Evolutionary conservation across 2,888 invertebrate genomes (phyloP), one percentile per base, ranked within the genome.

Genomic region (Sinopyrophorus schimmeli): DNA sequence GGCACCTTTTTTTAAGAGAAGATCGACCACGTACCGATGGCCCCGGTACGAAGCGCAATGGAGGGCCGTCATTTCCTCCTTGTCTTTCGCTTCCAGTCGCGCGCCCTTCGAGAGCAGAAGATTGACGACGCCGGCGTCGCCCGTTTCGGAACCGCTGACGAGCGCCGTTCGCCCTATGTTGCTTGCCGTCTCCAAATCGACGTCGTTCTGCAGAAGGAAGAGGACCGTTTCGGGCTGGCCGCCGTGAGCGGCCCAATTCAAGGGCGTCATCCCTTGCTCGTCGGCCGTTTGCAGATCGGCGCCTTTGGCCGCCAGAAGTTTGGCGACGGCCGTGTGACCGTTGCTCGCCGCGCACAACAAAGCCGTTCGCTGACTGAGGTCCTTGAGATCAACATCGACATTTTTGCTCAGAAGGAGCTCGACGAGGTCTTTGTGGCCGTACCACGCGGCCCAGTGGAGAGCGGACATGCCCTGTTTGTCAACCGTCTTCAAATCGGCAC

Each of bases 361-460:
- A 15, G 37, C 6, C 5, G 37, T 37, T 37, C 24, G 23, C 5
- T 16, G 15, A 7, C 1, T n/a, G 4, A 9, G 11, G 11, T 23
- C 26, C 16, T 9, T 1, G 15, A 17, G 15, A 16, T 37, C 37
- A 6, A 37, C 1, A n/a, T 37, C 31, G 12, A 16, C 30, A 3
- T 14, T 16, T 1, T 23, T 6, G 1, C n/a, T 7, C n/a, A 31
- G 9, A 5, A 41, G 12, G 3, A 20, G n/a, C 2, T 31, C 14
- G 2, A 28, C 14, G 5, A 21, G 18, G 2, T 31, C 21, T 24
- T 15, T 15, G 7, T 23, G 24, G 3, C 23, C 23, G 11, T 41
- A 14, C 17, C 15, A 30, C 3, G n/a, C 16, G 11, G 41, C 30
- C 5, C 14, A 41, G 11, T 41, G 41, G 9, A 41, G 7, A 1